Evolutionary conservation across 1,140 invertebrate species (phyloP).

Genomic region (Melitaea cinxia): DNA sequence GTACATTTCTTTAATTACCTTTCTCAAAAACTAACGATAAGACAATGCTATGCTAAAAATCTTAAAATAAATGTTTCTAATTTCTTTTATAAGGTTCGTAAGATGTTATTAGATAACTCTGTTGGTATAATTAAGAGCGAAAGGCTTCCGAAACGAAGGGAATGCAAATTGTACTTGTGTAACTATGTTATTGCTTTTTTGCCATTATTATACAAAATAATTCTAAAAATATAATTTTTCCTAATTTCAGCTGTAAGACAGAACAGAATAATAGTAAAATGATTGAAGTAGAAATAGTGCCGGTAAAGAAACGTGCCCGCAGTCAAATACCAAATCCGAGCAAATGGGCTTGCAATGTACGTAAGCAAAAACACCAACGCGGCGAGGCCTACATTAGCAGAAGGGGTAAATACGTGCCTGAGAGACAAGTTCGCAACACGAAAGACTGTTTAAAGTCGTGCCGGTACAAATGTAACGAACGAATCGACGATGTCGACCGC

Average conservation of each 20-base stretch:
- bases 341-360: conserved; percentile 68
- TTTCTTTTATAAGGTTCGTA: too few species aligned
- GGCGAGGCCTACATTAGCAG: conserved; percentile 72
- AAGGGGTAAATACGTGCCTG: conserved; percentile 69
- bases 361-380: conserved; percentile 69
- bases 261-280: conserved; percentile 40
- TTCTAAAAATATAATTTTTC: background rate
- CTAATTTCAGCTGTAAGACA: conserved; percentile 55
- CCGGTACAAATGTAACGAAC: conserved; percentile 67
- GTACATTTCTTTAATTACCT: too few species aligned
- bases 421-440: conserved; percentile 57
- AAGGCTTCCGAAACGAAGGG: too few species aligned
- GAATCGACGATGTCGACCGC: conserved; percentile 63
- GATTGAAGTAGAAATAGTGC: conserved; percentile 31
- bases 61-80: too few species aligned
- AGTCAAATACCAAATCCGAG: conserved; percentile 59
- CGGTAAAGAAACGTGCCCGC: conserved; percentile 45
- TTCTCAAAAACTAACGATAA: too few species aligned
- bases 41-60: too few species aligned
- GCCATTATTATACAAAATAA: too few species aligned
- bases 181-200: too few species aligned
- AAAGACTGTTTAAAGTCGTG: conserved; percentile 71
- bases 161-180: too few species aligned
- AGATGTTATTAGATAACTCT: too few species aligned
- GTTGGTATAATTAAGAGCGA: too few species aligned